Percentiles rank a stretch among this genome's conserved stretches.
Evolutionary conservation across 2,113 vertebrate species (phyloP).

Genomic region (Platichthys flesus): DNA sequence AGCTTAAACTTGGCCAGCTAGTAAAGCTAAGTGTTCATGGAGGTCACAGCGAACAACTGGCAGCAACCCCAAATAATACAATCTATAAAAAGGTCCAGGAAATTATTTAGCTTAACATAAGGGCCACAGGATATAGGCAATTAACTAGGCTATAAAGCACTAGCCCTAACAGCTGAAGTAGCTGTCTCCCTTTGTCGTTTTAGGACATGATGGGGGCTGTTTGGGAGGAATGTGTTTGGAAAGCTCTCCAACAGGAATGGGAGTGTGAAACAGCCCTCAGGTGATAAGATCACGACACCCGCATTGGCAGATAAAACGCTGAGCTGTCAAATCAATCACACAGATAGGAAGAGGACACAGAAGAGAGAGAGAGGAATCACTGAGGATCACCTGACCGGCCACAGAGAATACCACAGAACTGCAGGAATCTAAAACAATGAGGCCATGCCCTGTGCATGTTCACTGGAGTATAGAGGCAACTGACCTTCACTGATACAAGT

Average conservation of each 20-base stretch:
- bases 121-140: constrained; percentile 76
- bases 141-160: constrained; percentile 74
- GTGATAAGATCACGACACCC: constrained; percentile 81
- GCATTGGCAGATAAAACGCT: constrained; percentile 74
- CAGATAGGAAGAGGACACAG: constrained; percentile 72
- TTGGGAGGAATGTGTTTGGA: constrained; percentile 76
- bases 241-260: constrained; percentile 66
- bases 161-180: constrained; percentile 72
- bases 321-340: constrained; percentile 79
- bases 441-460: constrained; percentile 15
- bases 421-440: constrained; percentile 61
- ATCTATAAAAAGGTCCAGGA: constrained; percentile 65
- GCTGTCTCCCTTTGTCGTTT: constrained; percentile 72
- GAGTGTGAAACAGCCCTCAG: constrained; percentile 74
- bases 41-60: constrained; percentile 59
- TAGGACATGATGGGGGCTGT: constrained; percentile 74
- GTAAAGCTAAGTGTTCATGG: constrained; percentile 31
- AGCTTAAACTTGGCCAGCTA: constrained; percentile 21
- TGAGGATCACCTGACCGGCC: constrained; percentile 71
- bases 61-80: constrained; percentile 62
- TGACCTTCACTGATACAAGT: constrained; percentile 30
- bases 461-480: constrained; percentile 13
- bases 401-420: constrained; percentile 56
- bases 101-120: constrained; percentile 76
- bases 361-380: constrained; percentile 41